phyloP scores from a whole-genome alignment of 1,140 invertebrate species.

The Drosophila trapezifrons region DNA sequence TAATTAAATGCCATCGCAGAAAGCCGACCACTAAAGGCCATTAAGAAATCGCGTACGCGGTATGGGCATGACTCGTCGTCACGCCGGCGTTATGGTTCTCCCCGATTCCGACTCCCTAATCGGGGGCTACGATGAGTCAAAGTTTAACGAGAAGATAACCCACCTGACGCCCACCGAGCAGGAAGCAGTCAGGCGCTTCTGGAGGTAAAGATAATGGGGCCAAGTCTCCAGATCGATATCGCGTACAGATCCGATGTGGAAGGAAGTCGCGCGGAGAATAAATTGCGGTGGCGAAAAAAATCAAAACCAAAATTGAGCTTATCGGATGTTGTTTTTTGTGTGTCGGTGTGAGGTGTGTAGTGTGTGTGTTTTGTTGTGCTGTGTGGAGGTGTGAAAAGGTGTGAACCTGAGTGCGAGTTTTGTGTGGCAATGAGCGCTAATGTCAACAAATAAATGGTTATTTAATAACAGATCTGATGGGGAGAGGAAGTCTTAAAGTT shows the following conservation, averaged over 20 bases:
- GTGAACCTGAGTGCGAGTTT: conserved; percentile 38
- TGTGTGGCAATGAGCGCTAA: conserved; percentile 20
- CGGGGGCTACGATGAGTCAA: conserved; percentile 73
- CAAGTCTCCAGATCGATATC: conserved; percentile 35
- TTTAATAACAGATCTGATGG: conserved; percentile 7
- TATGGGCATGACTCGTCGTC: conserved; percentile 44
- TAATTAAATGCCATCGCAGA: conserved; percentile 61
- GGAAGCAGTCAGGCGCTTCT: conserved; percentile 81
- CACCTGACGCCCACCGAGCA: conserved; percentile 78
- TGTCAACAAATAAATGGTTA: conserved; percentile 27
- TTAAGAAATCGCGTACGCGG: conserved; percentile 49
- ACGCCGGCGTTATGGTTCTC: conserved; percentile 40
- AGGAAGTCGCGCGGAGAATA: conserved; percentile 8
- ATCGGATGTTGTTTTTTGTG: conserved; percentile 18
- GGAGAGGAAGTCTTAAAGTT: not conserved
- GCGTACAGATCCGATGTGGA: not conserved
- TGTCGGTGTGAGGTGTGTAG: not conserved
- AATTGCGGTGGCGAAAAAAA: conserved; percentile 20
- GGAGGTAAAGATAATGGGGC: conserved; percentile 72
- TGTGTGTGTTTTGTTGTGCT: not conserved
- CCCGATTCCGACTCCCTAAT: conserved; percentile 22
- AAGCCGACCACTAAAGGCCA: conserved; percentile 35
- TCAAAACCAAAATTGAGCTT: conserved; percentile 3
- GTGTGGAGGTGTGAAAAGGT: conserved; percentile 45
- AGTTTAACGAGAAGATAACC: conserved; percentile 76